Percentiles rank a stretch among this genome's conserved stretches.
Evolutionary conservation across 2,888 invertebrate genomes (phyloP).

Genomic region (Schrankia costaestrigalis): DNA sequence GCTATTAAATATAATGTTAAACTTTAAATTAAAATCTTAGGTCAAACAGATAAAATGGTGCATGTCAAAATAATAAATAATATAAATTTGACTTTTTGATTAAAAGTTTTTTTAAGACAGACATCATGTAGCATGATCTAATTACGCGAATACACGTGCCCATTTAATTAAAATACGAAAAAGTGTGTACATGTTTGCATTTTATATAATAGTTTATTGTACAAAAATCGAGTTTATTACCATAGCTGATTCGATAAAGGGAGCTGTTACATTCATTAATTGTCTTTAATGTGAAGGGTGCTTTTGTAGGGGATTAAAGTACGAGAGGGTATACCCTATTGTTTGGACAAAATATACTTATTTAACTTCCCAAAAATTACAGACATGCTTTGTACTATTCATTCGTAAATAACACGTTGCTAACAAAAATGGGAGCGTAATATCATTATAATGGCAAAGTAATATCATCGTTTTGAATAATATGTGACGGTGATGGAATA

Average conservation of each 20-base stretch:
- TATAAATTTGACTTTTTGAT: no score
- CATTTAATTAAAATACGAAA: conserved; percentile 33
- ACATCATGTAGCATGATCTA: no score
- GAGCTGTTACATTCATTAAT: conserved; percentile 73
- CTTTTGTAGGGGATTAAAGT: conserved; percentile 53
- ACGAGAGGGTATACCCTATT: conserved; percentile 58
- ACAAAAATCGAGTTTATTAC: conserved; percentile 65
- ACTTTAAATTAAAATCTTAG: no score
- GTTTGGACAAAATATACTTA: conserved; percentile 69
- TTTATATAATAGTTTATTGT: conserved; percentile 60
- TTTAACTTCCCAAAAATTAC: conserved; percentile 60
- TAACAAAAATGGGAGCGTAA: conserved; percentile 25
- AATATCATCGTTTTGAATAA: conserved; percentile 24
- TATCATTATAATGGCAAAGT: conserved; percentile 25
- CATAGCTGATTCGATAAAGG: conserved; percentile 68
- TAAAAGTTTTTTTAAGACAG: no score
- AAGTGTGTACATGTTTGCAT: conserved; percentile 51
- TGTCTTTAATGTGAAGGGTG: conserved; percentile 67
- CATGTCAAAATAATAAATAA: no score
- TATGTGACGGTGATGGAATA: conserved; percentile 18
- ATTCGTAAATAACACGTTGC: conserved; percentile 31
- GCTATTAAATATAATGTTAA: no score
- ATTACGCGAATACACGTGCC: conserved; percentile 35
- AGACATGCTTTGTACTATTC: conserved; percentile 29
- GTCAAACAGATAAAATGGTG: no score